Evolutionary conservation across 2,888 invertebrate species (phyloP).

Genomic region (Dryococelus australis): DNA sequence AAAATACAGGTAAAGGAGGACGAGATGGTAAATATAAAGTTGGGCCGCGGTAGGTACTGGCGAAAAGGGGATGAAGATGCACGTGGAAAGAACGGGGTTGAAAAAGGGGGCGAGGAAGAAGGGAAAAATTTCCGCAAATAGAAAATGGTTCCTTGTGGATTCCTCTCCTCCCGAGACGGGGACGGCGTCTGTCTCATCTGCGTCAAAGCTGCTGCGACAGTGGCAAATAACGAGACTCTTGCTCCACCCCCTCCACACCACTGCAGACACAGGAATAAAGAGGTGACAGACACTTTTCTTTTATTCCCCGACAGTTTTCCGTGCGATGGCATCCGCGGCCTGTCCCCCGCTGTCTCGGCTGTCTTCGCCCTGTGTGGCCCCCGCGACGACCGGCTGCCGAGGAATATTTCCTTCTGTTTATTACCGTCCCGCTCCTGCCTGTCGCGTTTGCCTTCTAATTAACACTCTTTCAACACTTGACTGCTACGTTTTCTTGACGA

Average conservation of each 20-base stretch:
- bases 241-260: background rate
- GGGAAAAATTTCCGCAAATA: background rate
- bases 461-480: too few relatives aligned
- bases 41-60: background rate
- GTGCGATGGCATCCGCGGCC: too few relatives aligned
- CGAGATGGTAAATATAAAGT: background rate
- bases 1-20: background rate
- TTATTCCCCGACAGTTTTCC: background rate
- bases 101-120: background rate
- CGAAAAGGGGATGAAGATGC: background rate
- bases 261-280: background rate
- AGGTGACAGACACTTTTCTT: slow-evolving; percentile 11
- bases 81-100: background rate
- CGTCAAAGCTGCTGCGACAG: background rate
- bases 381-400: too few relatives aligned
- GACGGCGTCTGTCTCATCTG: background rate
- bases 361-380: too few relatives aligned
- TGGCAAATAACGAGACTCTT: background rate
- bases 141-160: background rate
- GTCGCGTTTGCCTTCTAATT: too few relatives aligned
- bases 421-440: too few relatives aligned
- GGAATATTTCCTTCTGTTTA: too few relatives aligned
- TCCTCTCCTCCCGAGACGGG: background rate
- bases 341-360: too few relatives aligned
- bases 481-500: too few relatives aligned